A percentile compares a stretch with the other conserved stretches of the same genome.
Evolutionary conservation across 2,888 invertebrate genomes (phyloP).

Genomic region (Macropis europaea): DNA sequence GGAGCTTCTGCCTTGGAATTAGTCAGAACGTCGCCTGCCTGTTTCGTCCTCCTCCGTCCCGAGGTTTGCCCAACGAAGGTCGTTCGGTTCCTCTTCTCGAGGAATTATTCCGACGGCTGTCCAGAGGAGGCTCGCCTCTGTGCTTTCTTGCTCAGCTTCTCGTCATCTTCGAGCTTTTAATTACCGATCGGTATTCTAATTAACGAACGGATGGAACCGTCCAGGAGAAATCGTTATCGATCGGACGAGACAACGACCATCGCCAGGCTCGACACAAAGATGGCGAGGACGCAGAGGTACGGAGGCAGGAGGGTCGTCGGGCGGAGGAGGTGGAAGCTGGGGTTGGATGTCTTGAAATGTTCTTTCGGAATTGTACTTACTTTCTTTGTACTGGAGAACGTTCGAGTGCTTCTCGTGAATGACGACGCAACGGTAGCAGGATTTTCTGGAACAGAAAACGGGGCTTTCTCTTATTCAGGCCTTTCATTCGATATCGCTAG

Average conservation of each 20-base stretch:
- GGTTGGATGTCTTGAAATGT: slow-evolving; percentile 28
- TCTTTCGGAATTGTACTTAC: slow-evolving; percentile 84
- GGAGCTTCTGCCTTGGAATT: slow-evolving; percentile 50
- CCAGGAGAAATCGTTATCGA: slow-evolving; percentile 65
- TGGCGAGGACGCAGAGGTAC: background rate
- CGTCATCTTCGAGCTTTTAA: slow-evolving; percentile 71
- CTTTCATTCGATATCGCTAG: slow-evolving; percentile 42
- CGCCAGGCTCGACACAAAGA: slow-evolving; percentile 14
- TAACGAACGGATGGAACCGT: slow-evolving; percentile 62
- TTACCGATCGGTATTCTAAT: slow-evolving; percentile 74
- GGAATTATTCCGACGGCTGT: slow-evolving; percentile 59
- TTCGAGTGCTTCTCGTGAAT: slow-evolving; percentile 97
- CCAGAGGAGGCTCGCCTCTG: background rate
- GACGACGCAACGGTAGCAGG: slow-evolving; percentile 96
- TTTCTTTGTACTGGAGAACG: slow-evolving; percentile 98
- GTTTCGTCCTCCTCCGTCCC: slow-evolving; percentile 7
- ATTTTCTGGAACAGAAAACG: slow-evolving; percentile 86
- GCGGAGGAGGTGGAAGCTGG: background rate
- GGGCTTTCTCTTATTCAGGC: slow-evolving; percentile 33
- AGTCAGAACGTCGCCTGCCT: slow-evolving; percentile 37
- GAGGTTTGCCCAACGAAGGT: slow-evolving; percentile 53
- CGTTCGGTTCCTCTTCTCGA: slow-evolving; percentile 60
- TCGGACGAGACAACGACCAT: slow-evolving; percentile 49
- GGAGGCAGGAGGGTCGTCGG: background rate
- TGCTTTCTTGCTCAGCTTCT: slow-evolving; percentile 28